Evolutionary conservation across 1,140 invertebrate genomes (phyloP).

Genomic region (Zelostemma sp.): DNA sequence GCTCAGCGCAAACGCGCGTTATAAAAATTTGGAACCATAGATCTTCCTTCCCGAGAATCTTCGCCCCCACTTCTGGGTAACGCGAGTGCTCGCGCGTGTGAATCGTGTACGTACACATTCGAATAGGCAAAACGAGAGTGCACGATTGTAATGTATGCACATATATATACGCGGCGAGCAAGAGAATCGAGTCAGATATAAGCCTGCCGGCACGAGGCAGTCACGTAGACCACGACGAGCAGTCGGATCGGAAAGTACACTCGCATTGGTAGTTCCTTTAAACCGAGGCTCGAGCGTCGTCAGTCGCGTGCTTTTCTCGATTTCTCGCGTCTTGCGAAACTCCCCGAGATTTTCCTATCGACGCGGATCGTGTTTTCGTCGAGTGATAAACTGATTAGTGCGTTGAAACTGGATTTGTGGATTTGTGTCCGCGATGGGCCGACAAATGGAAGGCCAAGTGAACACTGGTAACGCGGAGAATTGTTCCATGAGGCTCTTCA

Average conservation of each 20-base stretch:
- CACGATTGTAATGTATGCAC: conserved; percentile 16
- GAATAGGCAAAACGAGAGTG: conserved; percentile 3
- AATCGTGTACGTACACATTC: conserved; percentile 5
- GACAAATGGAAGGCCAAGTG: conserved; percentile 44
- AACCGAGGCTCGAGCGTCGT: conserved; percentile 20
- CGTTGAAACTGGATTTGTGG: neutral
- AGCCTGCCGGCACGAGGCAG: conserved; percentile 39
- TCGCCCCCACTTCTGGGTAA: neutral
- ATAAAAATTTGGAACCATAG: too few species aligned
- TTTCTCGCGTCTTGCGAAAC: neutral
- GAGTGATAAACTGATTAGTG: too few species aligned
- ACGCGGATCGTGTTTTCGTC: too few species aligned
- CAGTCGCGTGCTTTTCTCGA: neutral
- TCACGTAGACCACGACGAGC: conserved; percentile 60
- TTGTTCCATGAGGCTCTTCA: conserved; percentile 46
- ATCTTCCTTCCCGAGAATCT: neutral
- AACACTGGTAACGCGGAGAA: conserved; percentile 53
- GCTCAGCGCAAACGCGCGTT: too few species aligned
- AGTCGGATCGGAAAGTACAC: conserved; percentile 46
- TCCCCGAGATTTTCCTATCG: too few species aligned
- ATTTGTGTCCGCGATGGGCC: conserved; percentile 46
- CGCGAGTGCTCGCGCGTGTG: neutral
- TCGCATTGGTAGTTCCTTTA: conserved; percentile 8
- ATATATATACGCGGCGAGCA: neutral
- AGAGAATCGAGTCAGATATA: conserved; percentile 38